Conservation (phyloP, 2,113 vertebrate genomes). For the Oreochromis spilurus region DNA sequence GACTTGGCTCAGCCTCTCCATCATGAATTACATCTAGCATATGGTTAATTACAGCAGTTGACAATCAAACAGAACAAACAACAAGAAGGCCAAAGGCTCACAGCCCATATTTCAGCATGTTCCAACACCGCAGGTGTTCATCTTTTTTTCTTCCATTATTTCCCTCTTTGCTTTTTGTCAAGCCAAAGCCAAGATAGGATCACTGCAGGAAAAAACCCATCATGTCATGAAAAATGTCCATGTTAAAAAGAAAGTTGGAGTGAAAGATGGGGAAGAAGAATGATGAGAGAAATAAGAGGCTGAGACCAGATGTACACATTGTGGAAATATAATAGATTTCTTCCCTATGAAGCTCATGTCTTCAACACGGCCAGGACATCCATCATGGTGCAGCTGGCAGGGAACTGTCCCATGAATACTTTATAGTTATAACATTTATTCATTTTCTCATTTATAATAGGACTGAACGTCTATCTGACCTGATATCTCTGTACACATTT, state of each 20-base stretch:
- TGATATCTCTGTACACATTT: not conserved
- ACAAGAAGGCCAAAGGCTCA: not conserved
- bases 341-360: not conserved
- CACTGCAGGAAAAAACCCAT: not conserved
- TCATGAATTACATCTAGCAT: constrained; percentile 1
- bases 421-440: not conserved
- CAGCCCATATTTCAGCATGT: not conserved
- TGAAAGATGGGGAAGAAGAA: not conserved
- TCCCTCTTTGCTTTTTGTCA: not conserved
- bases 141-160: not conserved
- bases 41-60: constrained; percentile 5
- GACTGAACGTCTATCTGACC: not conserved
- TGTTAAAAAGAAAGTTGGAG: not conserved
- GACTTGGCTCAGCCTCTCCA: not conserved
- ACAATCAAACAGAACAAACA: constrained; percentile 8
- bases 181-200: not conserved
- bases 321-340: not conserved
- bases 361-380: not conserved
- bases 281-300: not conserved
- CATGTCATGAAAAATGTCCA: not conserved
- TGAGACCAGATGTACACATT: not conserved
- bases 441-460: not conserved
- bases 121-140: constrained; percentile 4
- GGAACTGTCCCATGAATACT: not conserved
- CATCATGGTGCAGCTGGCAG: not conserved